These are phyloP conservation scores for Rhabdornis inornatus DNA, from an alignment of 2,113 vertebrate genomes.

Conservation along the genomic window DNA sequence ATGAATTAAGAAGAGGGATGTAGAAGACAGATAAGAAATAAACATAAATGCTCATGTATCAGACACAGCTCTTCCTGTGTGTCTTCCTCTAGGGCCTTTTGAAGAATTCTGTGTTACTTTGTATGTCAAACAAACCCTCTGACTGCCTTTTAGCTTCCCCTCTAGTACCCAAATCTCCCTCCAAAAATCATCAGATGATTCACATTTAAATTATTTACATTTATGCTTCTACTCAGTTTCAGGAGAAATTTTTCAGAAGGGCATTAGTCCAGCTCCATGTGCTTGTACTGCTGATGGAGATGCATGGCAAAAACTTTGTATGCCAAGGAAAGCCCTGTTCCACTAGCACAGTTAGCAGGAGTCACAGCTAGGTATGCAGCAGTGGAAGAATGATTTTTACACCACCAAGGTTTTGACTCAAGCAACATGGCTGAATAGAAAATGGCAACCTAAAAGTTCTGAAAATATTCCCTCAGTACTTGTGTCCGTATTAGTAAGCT, in stretches of 20 bases:
- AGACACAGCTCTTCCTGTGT: not conserved
- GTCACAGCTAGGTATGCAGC: not conserved
- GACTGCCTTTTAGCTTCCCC: not conserved
- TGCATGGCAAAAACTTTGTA: not conserved
- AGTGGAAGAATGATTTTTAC: not conserved
- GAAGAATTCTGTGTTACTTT: not conserved
- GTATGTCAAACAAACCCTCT: not conserved
- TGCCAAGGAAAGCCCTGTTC: not conserved
- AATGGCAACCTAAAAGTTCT: not conserved
- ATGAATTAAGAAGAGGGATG: not conserved
- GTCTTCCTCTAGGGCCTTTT: not conserved
- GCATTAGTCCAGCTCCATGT: not conserved
- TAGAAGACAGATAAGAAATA: slow-evolving; percentile 5
- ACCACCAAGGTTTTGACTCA: not conserved
- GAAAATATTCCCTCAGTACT: not conserved
- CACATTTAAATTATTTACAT: not conserved
- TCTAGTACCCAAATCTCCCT: not conserved
- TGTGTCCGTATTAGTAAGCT: not conserved
- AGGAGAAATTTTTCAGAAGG: not conserved
- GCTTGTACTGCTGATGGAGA: not conserved
- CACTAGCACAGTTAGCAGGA: not conserved
- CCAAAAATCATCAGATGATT: not conserved
- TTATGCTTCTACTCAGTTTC: not conserved
- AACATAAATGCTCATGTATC: not conserved
- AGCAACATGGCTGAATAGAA: not conserved